These are phyloP conservation scores for Aplodontia rufa DNA, from an alignment of 2,113 vertebrate species.

Conservation along the genomic window DNA sequence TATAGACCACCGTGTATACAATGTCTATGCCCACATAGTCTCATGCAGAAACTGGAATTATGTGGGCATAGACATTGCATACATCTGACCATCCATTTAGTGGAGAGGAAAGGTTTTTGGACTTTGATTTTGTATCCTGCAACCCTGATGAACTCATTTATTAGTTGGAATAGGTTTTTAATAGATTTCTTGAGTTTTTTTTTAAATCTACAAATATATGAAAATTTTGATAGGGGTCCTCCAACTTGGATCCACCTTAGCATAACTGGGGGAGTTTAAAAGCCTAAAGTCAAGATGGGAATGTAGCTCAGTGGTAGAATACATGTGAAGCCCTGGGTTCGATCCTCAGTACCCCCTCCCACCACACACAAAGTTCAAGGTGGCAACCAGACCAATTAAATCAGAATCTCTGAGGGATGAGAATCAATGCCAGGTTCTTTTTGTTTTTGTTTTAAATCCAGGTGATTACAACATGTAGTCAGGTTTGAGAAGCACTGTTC, in stretches of 20 bases:
- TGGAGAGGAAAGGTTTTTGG: background rate
- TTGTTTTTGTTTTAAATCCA: background rate
- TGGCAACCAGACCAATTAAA: background rate
- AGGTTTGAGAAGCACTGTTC: background rate
- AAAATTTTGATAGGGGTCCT: background rate
- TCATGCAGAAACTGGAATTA: background rate
- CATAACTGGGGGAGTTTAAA: background rate
- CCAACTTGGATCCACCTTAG: background rate
- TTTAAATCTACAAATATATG: background rate
- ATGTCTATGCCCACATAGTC: background rate
- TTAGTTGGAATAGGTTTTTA: background rate
- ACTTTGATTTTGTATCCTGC: background rate
- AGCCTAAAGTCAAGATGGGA: background rate
- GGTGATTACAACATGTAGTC: background rate
- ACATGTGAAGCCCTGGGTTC: no score
- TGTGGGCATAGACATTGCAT: no score
- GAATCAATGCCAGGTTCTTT: background rate
- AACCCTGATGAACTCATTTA: background rate
- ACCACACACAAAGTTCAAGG: no score
- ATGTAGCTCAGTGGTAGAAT: no score
- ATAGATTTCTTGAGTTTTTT: background rate
- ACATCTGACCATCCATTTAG: background rate
- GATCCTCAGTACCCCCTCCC: no score
- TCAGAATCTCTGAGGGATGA: background rate
- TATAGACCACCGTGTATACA: background rate